Evolutionary conservation across 1,140 invertebrate species (phyloP).

Genomic region (Drosophila yakuba): DNA sequence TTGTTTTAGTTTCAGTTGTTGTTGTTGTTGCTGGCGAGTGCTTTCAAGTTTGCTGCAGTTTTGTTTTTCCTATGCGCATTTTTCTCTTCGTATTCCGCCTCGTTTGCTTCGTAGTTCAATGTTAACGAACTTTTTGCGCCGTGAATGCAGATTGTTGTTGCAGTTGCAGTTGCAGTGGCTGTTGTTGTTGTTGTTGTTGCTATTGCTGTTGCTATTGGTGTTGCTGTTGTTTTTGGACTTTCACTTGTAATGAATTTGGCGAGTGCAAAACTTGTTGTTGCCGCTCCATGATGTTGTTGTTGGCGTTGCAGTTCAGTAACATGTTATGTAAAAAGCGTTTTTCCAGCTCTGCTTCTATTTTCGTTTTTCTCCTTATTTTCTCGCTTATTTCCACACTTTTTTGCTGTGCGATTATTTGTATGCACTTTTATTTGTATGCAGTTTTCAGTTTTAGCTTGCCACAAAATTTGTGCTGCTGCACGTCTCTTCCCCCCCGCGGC

Average conservation of each 20-base stretch:
- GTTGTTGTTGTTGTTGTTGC: background rate
- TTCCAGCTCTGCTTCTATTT: constrained; percentile 67
- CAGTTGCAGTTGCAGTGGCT: constrained; percentile 17
- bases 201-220: constrained; percentile 10
- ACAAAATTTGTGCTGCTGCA: constrained; percentile 40
- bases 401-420: constrained; percentile 20
- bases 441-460: constrained; percentile 48
- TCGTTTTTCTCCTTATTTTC: constrained; percentile 27
- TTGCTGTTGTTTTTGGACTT: constrained; percentile 67
- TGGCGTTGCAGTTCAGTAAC: constrained; percentile 80
- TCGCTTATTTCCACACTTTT: constrained; percentile 23
- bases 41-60: constrained; percentile 49
- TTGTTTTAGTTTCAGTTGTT: background rate
- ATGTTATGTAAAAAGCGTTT: constrained; percentile 85
- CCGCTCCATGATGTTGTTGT: constrained; percentile 41
- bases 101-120: constrained; percentile 81
- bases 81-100: constrained; percentile 54
- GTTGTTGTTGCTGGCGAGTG: background rate
- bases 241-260: constrained; percentile 81
- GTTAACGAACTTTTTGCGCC: constrained; percentile 84
- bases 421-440: constrained; percentile 46
- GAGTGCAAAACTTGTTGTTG: constrained; percentile 72
- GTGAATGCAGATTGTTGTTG: constrained; percentile 45
- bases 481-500: constrained; percentile 18
- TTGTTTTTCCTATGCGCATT: constrained; percentile 29